phyloP scores from a whole-genome alignment of 1,140 invertebrate genomes.

The Eumaeus atala region DNA sequence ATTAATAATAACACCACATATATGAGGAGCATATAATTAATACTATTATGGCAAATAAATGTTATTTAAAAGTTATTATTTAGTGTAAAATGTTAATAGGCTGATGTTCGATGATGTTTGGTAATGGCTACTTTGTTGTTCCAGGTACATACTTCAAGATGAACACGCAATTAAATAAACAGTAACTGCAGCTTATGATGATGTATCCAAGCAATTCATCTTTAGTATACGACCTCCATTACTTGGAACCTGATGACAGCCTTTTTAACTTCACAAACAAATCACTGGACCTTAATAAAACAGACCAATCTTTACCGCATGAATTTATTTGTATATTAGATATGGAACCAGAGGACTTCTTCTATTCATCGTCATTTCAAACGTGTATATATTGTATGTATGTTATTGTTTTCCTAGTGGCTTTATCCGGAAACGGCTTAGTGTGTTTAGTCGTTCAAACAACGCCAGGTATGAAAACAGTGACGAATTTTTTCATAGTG shows the following conservation, averaged over 20 bases:
- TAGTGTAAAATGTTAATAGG: too few species aligned
- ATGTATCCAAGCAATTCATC: neutral
- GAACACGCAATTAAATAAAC: too few species aligned
- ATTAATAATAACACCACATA: too few species aligned
- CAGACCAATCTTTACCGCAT: constrained; percentile 14
- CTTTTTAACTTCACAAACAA: neutral
- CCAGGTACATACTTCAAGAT: too few species aligned
- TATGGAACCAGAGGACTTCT: constrained; percentile 26
- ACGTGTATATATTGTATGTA: constrained; percentile 83
- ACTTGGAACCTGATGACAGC: neutral
- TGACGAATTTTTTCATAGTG: constrained; percentile 90
- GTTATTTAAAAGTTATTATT: too few species aligned
- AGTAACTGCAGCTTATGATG: too few species aligned
- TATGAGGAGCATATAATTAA: too few species aligned
- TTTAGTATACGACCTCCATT: neutral
- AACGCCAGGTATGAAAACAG: constrained; percentile 86
- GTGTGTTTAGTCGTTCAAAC: constrained; percentile 88
- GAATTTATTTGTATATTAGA: constrained; percentile 24
- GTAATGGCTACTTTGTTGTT: too few species aligned
- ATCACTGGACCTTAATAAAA: constrained; percentile 16
- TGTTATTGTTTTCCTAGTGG: constrained; percentile 81
- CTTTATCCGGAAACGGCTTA: constrained; percentile 84
- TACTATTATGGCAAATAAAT: too few species aligned
- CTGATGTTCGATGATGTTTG: too few species aligned
- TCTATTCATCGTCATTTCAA: constrained; percentile 74